Conservation (phyloP, 2,888 invertebrate species). For the Hydroisotoma schaefferi region DNA sequence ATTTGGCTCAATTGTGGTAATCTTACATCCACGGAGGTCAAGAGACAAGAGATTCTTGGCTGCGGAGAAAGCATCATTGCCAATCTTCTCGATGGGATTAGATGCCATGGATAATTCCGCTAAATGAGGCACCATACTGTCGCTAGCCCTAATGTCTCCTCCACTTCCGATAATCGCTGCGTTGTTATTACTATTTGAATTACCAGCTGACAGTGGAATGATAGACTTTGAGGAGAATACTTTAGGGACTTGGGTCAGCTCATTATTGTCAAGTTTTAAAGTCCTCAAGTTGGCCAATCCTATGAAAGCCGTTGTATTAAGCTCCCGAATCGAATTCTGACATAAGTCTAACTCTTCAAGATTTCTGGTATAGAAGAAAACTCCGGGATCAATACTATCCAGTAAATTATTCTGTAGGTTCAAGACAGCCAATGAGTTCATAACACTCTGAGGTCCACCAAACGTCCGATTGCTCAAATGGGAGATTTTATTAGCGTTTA, state of each 20-base stretch:
- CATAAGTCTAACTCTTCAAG: slow-evolving; percentile 82
- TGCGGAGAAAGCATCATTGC: slow-evolving; percentile 73
- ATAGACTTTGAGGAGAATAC: slow-evolving; percentile 36
- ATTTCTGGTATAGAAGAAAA: slow-evolving; percentile 70
- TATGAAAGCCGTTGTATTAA: slow-evolving; percentile 72
- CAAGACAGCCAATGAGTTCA: slow-evolving; percentile 72
- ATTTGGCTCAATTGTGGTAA: slow-evolving; percentile 71
- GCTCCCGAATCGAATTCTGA: slow-evolving; percentile 75
- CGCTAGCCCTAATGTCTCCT: slow-evolving; percentile 59
- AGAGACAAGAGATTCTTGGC: slow-evolving; percentile 70
- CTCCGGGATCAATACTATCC: slow-evolving; percentile 69
- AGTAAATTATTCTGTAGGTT: slow-evolving; percentile 77
- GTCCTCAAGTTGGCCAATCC: slow-evolving; percentile 72
- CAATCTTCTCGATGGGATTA: slow-evolving; percentile 72
- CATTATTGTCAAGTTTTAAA: slow-evolving; percentile 79
- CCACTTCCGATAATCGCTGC: slow-evolving; percentile 51
- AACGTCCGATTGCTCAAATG: slow-evolving; percentile 75
- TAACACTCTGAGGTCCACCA: slow-evolving; percentile 57
- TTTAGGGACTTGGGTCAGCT: slow-evolving; percentile 67
- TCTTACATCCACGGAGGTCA: slow-evolving; percentile 75
- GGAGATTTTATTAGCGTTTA: slow-evolving; percentile 81
- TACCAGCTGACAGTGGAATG: slow-evolving; percentile 14
- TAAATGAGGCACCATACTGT: slow-evolving; percentile 61
- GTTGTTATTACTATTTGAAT: slow-evolving; percentile 11
- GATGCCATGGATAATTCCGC: slow-evolving; percentile 81